Conservation (phyloP, 2,797 vertebrate species). For the Pseudochaenichthys georgianus region DNA sequence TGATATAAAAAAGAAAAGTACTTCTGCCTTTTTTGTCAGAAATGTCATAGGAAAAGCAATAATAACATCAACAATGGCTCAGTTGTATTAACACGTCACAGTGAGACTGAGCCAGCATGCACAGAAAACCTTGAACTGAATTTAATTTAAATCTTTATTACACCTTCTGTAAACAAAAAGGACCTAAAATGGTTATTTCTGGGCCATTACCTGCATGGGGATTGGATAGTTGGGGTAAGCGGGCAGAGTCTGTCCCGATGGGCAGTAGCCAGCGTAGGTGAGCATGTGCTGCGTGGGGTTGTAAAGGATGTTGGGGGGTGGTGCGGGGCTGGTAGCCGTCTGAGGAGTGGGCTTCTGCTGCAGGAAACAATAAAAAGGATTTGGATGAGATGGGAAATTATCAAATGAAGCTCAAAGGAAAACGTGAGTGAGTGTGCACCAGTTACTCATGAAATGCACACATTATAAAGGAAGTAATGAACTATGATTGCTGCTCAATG, state of each 20-base stretch:
- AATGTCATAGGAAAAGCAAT: background rate
- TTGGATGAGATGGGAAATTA: background rate
- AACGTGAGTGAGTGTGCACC: background rate
- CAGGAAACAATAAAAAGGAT: constrained; percentile 21
- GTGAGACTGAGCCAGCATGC: background rate
- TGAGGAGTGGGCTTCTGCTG: constrained; percentile 86
- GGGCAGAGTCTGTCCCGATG: constrained; percentile 83
- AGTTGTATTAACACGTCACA: background rate
- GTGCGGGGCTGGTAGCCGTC: constrained; percentile 79
- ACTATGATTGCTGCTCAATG: constrained; percentile 8
- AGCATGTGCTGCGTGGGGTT: constrained; percentile 93
- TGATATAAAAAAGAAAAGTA: no score
- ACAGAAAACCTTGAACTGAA: background rate
- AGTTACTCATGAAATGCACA: constrained; percentile 10
- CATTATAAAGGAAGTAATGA: constrained; percentile 2
- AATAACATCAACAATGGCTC: background rate
- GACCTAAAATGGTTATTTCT: background rate
- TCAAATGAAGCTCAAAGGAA: background rate
- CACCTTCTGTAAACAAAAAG: no score
- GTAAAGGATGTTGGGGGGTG: constrained; percentile 92
- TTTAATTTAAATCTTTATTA: background rate
- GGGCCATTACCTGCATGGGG: constrained; percentile 86
- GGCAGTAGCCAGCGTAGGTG: constrained; percentile 89
- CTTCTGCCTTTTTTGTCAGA: background rate
- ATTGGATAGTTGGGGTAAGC: constrained; percentile 90